Conservation (phyloP, 1,140 invertebrate genomes). For the Heliothis virescens region DNA sequence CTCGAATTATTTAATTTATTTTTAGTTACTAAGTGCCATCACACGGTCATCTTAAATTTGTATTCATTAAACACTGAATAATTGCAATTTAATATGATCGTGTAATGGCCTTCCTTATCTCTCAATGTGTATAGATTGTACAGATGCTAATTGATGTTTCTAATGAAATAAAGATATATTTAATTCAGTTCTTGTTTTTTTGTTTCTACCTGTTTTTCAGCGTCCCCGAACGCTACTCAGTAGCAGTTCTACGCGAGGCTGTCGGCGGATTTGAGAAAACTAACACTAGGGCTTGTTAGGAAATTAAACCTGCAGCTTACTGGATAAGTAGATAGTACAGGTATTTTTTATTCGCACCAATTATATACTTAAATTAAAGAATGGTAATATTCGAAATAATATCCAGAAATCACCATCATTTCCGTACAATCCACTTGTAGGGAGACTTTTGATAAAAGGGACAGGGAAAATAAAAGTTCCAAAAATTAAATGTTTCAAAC, state of each 20-base stretch:
- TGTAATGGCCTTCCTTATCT: neutral
- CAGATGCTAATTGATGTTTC: constrained; percentile 46
- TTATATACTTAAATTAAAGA: no score
- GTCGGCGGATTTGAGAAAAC: no score
- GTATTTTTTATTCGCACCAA: no score
- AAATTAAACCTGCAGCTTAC: no score
- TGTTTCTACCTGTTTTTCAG: neutral
- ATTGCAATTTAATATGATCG: neutral
- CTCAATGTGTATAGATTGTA: constrained; percentile 45
- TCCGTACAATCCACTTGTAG: no score
- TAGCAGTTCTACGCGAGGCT: no score
- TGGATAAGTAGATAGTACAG: no score
- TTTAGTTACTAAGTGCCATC: neutral
- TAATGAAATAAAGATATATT: constrained; percentile 38
- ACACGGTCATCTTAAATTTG: neutral
- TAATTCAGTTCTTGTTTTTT: constrained; percentile 32
- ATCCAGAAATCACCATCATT: neutral
- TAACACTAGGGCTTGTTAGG: no score
- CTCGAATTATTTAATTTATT: constrained; percentile 22
- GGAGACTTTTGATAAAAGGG: no score
- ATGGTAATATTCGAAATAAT: no score
- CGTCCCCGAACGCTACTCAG: neutral
- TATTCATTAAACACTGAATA: no score
- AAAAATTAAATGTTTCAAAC: neutral
- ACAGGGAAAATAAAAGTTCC: no score